Base-by-base conservation (phyloP, 1,140 invertebrate genomes). In the Oedothorax gibbosus region DNA sequence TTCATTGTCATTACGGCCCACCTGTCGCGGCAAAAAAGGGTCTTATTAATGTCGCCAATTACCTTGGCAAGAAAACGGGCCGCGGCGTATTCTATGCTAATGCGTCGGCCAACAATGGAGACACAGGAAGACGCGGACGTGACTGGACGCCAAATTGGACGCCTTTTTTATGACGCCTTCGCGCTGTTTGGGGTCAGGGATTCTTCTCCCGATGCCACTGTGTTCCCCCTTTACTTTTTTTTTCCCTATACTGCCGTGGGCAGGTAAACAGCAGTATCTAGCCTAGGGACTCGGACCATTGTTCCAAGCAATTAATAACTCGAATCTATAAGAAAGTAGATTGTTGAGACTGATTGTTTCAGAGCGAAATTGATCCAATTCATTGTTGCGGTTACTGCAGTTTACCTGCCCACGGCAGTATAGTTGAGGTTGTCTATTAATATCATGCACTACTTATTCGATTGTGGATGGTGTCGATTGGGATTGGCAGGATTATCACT, bases 21-120 rank as follows among this genome's bases (percentile, higher is more conserved):
- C 66, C 73, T 60, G 14, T 51, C 50, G 76, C 62, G 35, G 35
- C 35, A 35, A 35, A 35, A 35, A 35, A 35, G 35, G 54, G 53
- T 57, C 78, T 80, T 80, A 80, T 80, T 80, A 80, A 80, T 80
- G 78, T 60, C 78, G 66, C 53, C 78, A 80, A 80, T 80, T 80
- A 80, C 78, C 78, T 80, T 71, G 78, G 78, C 69, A 80, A 71
- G 69, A 56, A 66, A 69, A 71, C 69, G 65, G 78, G 66, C 53
- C 65, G 65, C 78, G 62, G 53, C 56, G 51, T 66, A 80, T 80
- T 80, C 78, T 80, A 80, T 80, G 78, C 78, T 80, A 80, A 80
- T 80, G 66, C 54, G 15, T 69, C 73, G 4, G 18, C 65, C 57
- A 56, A 80, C 78, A 80, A 80, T 80, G 65, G 78, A 69, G 78